Base-by-base conservation (phyloP, 2,113 vertebrate genomes). In the Fregetta grallaria region DNA sequence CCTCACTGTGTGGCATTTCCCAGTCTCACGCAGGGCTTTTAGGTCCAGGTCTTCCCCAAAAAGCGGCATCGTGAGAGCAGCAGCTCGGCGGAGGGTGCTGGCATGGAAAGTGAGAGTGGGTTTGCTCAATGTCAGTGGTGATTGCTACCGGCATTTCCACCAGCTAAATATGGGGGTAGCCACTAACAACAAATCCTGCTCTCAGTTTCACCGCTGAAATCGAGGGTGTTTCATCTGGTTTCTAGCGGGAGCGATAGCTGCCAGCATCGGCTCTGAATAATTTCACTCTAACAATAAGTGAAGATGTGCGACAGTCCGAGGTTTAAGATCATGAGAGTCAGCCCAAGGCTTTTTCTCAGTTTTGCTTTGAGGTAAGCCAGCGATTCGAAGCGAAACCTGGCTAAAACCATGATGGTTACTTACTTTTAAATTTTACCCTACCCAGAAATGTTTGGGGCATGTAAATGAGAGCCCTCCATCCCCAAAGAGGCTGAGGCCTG, bases 291-390 rank as follows among this genome's bases (percentile, higher is more conserved):
- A 42, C 56, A 49, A 40, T 13, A 34, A 21, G 56, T 13, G 17
- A 73, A 59, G 38, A 34, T 0, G 3, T 58, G 73, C 1, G 0
- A n/a, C 30, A 87, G 94, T 90, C 95, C 91, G 0, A 87, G 80
- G 53, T 78, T n/a, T 85, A 44, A 89, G 68, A 78, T 53, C 36
- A 47, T 7, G 14, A 62, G 79, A 89, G 73, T 15, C 75, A 89
- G 95, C 86, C 86, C 42, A 68, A 72, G 80, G 68, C 29, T 76
- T 81, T 65, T 89, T 94, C 89, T 97, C 94, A 40, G 91, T 97
- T 97, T 96, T 87, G 62, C 23, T 94, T 85, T 94, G 89, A 96
- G 92, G 80, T 92, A 91, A 92, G 73, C 9, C n/a, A n/a, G 49
- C 2, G 15, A 95, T 79, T 97, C 91, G 96, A 81, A 96, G 45